Evolutionary conservation across 2,797 vertebrate genomes (phyloP).

Genomic region (Salarias fasciatus): DNA sequence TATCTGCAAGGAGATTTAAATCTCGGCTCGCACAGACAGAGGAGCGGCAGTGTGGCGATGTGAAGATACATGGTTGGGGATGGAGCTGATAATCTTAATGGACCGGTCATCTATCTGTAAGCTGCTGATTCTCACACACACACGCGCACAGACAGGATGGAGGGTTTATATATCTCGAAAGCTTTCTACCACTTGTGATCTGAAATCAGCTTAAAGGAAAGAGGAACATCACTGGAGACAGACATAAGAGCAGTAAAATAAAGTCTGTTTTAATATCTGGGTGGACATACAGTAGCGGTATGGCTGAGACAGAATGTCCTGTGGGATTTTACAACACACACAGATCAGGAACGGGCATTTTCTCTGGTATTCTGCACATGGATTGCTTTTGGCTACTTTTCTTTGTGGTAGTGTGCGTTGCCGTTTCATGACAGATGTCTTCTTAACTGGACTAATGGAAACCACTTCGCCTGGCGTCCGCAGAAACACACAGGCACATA

Average conservation of each 20-base stretch:
- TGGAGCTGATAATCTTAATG: slow-evolving; percentile 81
- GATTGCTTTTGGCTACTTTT: slow-evolving; percentile 55
- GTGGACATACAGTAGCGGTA: slow-evolving; percentile 15
- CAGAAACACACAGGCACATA: slow-evolving; percentile 21
- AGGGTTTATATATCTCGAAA: slow-evolving; percentile 70
- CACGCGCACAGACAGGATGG: slow-evolving; percentile 20
- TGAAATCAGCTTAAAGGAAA: slow-evolving; percentile 74
- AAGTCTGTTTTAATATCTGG: slow-evolving; percentile 37
- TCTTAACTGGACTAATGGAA: slow-evolving; percentile 76
- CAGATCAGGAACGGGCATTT: slow-evolving; percentile 42
- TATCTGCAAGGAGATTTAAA: slow-evolving; percentile 70
- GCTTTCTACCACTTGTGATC: slow-evolving; percentile 63
- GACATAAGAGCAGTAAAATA: slow-evolving; percentile 39
- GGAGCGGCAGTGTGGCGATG: slow-evolving; percentile 39
- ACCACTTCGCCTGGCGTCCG: slow-evolving; percentile 55
- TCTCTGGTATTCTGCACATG: slow-evolving; percentile 36
- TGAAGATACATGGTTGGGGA: slow-evolving; percentile 63
- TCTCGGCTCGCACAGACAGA: slow-evolving; percentile 54
- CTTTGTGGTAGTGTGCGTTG: slow-evolving; percentile 25
- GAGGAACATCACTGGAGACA: slow-evolving; percentile 46
- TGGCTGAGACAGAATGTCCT: slow-evolving; percentile 41
- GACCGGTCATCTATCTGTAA: slow-evolving; percentile 75
- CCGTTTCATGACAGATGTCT: slow-evolving; percentile 68
- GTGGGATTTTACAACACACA: slow-evolving; percentile 45
- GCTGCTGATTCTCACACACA: slow-evolving; percentile 48